These are phyloP conservation scores for Catharus bicknelli DNA, from an alignment of 2,113 vertebrate genomes.

Conservation along the genomic window DNA sequence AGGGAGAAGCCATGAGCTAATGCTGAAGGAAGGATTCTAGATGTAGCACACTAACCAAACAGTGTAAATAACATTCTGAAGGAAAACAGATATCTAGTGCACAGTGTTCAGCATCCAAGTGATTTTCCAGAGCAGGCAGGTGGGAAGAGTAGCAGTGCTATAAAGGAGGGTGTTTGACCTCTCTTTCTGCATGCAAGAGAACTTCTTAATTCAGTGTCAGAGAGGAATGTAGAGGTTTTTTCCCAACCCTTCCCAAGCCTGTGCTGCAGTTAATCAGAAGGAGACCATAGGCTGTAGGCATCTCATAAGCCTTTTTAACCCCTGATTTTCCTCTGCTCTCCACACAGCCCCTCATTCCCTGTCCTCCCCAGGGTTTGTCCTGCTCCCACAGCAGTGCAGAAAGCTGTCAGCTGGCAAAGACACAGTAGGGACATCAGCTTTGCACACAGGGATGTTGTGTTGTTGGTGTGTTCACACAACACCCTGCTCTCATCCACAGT, in stretches of 20 bases:
- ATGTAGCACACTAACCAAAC: not conserved
- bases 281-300: not conserved
- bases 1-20: not conserved
- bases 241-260: not conserved
- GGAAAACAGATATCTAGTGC: not conserved
- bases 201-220: not conserved
- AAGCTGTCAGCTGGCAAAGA: not conserved
- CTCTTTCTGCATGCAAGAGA: not conserved
- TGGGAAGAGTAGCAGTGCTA: not conserved
- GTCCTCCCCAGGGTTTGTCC: not conserved
- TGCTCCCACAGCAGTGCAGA: not conserved
- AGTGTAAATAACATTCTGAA: not conserved
- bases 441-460: not conserved
- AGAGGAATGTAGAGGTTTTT: not conserved
- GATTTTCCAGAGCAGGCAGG: not conserved
- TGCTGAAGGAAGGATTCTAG: not conserved
- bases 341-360: not conserved
- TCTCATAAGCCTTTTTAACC: not conserved
- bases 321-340: not conserved
- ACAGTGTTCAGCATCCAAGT: not conserved
- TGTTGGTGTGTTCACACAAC: not conserved
- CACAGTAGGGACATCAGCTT: not conserved
- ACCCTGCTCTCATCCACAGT: not conserved
- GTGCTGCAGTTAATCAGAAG: not conserved
- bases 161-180: not conserved